Base-by-base conservation (phyloP, 2,113 vertebrate species). In the Opisthocomus hoazin region DNA sequence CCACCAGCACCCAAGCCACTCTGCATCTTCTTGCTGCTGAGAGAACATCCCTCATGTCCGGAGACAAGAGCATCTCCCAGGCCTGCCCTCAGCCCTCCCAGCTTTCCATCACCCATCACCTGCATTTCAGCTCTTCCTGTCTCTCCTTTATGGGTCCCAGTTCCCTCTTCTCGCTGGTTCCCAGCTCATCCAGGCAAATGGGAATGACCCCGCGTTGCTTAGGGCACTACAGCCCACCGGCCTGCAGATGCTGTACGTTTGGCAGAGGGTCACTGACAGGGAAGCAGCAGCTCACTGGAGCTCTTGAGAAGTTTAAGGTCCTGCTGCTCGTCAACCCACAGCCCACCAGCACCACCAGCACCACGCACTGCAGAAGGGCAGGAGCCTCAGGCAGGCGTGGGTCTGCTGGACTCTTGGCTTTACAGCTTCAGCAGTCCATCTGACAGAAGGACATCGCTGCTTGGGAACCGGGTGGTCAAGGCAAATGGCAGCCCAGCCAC, bases 361-460 rank as follows among this genome's bases (percentile, higher is more conserved):
- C 18, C 14, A 1, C 4, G 34, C n/a, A 30, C 41, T 39, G 60
- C 39, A 50, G 68, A 84, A 58, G 46, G 30, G 50, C n/a, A 60
- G 69, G 83, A 85, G 26, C 70, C 68, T 61, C 1, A 0, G 6
- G 20, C 37, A 23, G 7, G 24, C 2, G 0, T 9, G 8, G 12
- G 6, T 7, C 46, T 16, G 63, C 32, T 12, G 58, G 10, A 46
- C 11, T 58, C 32, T 5, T 24, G 48, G 32, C 22, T 54, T 64
- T 36, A 27, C 10, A 17, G 12, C 34, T 51, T 71, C 77, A 26
- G 63, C 27, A 20, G 39, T 27, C 50, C 32, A 5, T 29, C 36
- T 50, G 58, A 45, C 0, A 0, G 60, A 12, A 0, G 4, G 48
- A n/a, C 53, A 36, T 26, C 3, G 2, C 36, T 18, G 37, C 18